phyloP scores from a whole-genome alignment of 2,888 invertebrate species.

The Phragmatobia fuliginosa region DNA sequence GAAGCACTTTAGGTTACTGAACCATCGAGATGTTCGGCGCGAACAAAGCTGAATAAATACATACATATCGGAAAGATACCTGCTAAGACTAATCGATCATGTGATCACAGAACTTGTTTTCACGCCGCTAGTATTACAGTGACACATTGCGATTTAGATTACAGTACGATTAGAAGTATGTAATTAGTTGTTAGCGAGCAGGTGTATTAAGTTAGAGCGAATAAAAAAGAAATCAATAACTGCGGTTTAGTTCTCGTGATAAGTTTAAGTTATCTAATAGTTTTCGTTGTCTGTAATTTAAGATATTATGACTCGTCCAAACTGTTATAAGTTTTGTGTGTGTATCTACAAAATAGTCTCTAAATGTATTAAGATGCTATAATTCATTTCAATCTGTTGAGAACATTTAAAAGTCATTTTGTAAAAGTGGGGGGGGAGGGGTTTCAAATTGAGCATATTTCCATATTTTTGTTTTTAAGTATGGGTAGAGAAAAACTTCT shows the following conservation, averaged over 20 bases:
- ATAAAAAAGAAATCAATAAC: neutral
- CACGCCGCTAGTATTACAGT: conserved; percentile 4
- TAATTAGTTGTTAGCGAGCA: conserved; percentile 14
- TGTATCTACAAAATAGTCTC: too few species aligned
- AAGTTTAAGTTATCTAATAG: neutral
- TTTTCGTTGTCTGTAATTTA: neutral
- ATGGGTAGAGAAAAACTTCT: too few species aligned
- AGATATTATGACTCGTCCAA: too few species aligned
- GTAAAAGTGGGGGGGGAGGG: too few species aligned
- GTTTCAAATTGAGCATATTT: too few species aligned
- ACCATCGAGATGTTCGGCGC: neutral
- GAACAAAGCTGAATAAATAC: conserved; percentile 12
- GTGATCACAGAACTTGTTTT: conserved; percentile 13
- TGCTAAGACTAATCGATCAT: conserved; percentile 12
- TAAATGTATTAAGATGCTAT: too few species aligned
- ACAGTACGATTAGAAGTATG: conserved; percentile 6
- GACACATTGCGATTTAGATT: conserved; percentile 14
- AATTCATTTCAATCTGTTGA: too few species aligned
- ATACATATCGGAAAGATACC: neutral
- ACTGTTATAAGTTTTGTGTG: too few species aligned
- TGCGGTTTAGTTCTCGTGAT: neutral
- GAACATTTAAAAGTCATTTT: too few species aligned
- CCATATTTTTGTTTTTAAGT: too few species aligned
- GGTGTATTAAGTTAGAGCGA: neutral
- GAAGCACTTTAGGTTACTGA: neutral